These are phyloP conservation scores for Mobula hypostoma DNA, from an alignment of 2,113 vertebrate genomes.

Conservation along the genomic window DNA sequence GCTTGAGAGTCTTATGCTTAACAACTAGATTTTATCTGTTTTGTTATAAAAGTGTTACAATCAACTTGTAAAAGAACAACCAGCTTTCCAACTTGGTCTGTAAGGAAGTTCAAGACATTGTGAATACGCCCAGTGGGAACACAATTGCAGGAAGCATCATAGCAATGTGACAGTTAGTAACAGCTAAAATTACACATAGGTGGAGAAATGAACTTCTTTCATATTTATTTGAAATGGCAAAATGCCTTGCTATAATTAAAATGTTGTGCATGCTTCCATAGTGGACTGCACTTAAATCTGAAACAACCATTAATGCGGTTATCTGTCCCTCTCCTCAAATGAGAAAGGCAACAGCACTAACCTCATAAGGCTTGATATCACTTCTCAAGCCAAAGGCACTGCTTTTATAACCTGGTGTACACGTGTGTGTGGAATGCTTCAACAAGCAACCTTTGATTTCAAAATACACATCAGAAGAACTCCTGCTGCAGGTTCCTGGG, in stretches of 20 bases:
- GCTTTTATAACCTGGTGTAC: not conserved
- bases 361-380: too few relatives aligned
- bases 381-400: too few relatives aligned
- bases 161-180: not conserved
- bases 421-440: too few relatives aligned
- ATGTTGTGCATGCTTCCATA: not conserved
- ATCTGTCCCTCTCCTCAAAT: not conserved
- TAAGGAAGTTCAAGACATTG: not conserved
- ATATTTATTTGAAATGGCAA: not conserved
- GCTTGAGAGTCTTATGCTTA: not conserved
- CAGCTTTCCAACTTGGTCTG: not conserved
- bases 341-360: too few relatives aligned
- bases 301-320: not conserved
- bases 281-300: not conserved
- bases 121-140: not conserved
- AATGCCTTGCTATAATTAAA: not conserved
- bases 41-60: not conserved
- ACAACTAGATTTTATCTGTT: not conserved
- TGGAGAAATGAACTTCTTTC: not conserved
- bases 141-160: not conserved
- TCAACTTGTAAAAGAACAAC: not conserved
- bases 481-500: not conserved
- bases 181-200: not conserved
- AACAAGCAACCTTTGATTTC: not conserved
- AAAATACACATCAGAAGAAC: not conserved